These are phyloP conservation scores for Xestia xanthographa DNA, from an alignment of 2,888 invertebrate genomes.

Conservation along the genomic window DNA sequence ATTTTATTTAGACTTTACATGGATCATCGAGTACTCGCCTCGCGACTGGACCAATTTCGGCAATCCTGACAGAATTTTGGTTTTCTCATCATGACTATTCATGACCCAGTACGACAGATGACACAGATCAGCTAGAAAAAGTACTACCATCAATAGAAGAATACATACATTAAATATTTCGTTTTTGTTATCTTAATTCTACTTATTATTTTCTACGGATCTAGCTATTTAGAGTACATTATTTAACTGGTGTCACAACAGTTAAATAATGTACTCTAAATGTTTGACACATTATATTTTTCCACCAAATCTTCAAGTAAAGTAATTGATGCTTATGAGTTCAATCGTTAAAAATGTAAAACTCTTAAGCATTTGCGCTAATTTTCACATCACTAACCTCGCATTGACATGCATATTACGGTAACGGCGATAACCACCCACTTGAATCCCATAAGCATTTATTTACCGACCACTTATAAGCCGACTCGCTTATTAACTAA, in stretches of 20 bases:
- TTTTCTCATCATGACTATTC: neutral
- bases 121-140: neutral
- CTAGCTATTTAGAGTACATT: too few relatives aligned
- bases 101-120: neutral
- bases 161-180: neutral
- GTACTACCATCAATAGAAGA: neutral
- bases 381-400: neutral
- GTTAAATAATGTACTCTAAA: neutral
- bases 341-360: neutral
- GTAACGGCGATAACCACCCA: slow-evolving; percentile 18
- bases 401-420: slow-evolving; percentile 15
- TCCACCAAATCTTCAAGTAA: neutral
- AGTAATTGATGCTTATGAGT: too few relatives aligned
- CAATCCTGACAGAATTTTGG: neutral
- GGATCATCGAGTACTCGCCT: too few relatives aligned
- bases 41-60: neutral
- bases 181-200: neutral
- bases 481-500: slow-evolving; percentile 16
- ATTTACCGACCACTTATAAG: slow-evolving; percentile 49
- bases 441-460: slow-evolving; percentile 26
- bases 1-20: too few relatives aligned
- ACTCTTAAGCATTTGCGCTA: neutral
- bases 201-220: neutral
- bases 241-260: neutral
- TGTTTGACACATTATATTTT: neutral